Evolutionary conservation across 2,797 vertebrate species (phyloP), one percentile per base, ranked within the genome.

Genomic region (Oryzias dopingdopingensis): DNA sequence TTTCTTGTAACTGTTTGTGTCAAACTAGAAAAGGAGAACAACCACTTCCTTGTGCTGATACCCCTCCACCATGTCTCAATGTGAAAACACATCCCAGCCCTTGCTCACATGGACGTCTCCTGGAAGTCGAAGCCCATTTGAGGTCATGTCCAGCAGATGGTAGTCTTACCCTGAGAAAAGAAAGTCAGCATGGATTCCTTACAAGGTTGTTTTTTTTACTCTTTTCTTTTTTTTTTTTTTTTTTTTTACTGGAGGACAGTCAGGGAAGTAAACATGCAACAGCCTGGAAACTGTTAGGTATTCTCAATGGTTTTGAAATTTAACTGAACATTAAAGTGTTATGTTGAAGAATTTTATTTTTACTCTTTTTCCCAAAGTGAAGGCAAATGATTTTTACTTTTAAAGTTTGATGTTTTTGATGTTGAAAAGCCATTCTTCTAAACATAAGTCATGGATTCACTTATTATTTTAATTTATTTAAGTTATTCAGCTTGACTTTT

Each of bases 111-210:
- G 22, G 32, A 42, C 4, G 16, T 57, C 56, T 59, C 44, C 18
- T 32, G 43, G 16, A 29, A 55, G 40, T 16, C 2, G 14, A 37
- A 10, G 16, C 51, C n/a, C 42, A 42, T 14, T 2, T 13, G 40
- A 5, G 17, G 13, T 18, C 3, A 5, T 18, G 59, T 56, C 88
- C 88, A 84, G 80, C 67, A 89, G 89, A 81, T 81, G 85, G 81
- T 23, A 79, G 80, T 77, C 65, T 84, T 69, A 49, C 48, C 42
- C 66, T 47, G 48, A 64, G 26, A 42, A 75, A 67, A 42, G 17
- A 16, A 0, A 12, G 17, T 61, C 20, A 52, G 48, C 47, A 1
- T 6, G 0, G 8, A 10, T 37, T 18, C 24, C 49, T 63, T 64
- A 58, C 59, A 49, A 55, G 46, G 52, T 23, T 59, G 37, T 58